Evolutionary conservation across 1,140 invertebrate genomes (phyloP), one percentile per base, ranked within the genome.

Genomic region (Dufourea novaeangliae): DNA sequence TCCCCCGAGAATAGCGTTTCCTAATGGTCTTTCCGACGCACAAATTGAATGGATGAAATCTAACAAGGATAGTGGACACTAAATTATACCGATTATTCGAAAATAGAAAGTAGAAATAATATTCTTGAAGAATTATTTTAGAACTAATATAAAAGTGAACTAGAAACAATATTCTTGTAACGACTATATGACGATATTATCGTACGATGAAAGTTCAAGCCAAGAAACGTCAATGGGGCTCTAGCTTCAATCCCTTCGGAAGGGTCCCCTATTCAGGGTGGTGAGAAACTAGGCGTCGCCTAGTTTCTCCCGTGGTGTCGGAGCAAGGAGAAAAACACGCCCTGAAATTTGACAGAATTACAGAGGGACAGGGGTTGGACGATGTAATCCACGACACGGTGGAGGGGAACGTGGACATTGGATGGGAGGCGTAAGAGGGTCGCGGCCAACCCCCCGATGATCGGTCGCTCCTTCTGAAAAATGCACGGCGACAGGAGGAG

Each of bases 401-500:
- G 34, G 34, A 6, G 59, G 34, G 3, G 11, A 14, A 27, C 1
- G 3, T 17, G 14, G 44, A 46, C 44, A 46, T 3, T 37, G 34
- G 12, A 8, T 37, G 34, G 12, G 14, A 17, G 25, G 25, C 25
- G 20, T 14, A 8, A 20, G 57, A 44, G 34, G 37, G 46, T 70
- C 52, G n/a, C n/a, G n/a, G n/a, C n/a, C n/a, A n/a, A 39, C 27
- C 39, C 34, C 39, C 50, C 41, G 46, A 72, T 68, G 52, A 82
- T 71, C 62, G 34, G 44, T 12, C 34, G 44, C 25, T 29, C 25
- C 62, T 59, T 54, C 41, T 70, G 66, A 79, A 83, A 83, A 79
- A 83, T 79, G 66, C 56, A 77, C 52, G 27, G 34, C 27, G 52
- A 12, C 22, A 57, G 34, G 66, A 75, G 46, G 85, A 81, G 79